These are phyloP conservation scores for Zygothrica quintamaculata DNA, from an alignment of 2,888 invertebrate genomes.

Conservation along the genomic window DNA sequence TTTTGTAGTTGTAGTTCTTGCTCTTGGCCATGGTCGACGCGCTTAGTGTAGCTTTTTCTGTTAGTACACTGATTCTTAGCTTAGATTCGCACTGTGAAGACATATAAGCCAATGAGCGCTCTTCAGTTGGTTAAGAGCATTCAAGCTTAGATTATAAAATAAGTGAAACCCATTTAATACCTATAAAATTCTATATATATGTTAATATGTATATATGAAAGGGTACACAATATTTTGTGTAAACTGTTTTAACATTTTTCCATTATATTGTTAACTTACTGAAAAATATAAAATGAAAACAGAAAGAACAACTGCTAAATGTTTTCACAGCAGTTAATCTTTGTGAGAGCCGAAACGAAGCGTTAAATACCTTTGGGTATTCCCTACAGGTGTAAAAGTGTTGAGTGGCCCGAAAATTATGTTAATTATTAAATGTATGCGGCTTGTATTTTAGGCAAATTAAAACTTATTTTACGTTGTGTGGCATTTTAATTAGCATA, in stretches of 20 bases:
- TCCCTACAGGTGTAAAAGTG: constrained; percentile 69
- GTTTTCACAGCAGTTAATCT: constrained; percentile 75
- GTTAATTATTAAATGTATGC: constrained; percentile 70
- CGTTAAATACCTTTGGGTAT: constrained; percentile 62
- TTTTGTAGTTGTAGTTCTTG: too few species aligned
- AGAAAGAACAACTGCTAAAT: constrained; percentile 45
- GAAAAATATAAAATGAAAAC: constrained; percentile 29
- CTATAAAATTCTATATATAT: too few species aligned
- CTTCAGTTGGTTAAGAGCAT: too few species aligned
- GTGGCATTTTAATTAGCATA: constrained; percentile 71
- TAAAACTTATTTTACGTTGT: constrained; percentile 64
- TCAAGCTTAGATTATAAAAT: too few species aligned
- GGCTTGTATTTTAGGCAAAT: constrained; percentile 46
- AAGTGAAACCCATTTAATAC: too few species aligned
- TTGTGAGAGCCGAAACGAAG: constrained; percentile 59
- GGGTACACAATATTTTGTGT: constrained; percentile 15
- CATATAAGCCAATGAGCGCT: too few species aligned
- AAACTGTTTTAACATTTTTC: constrained; percentile 3
- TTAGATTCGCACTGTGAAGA: background rate
- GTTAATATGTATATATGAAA: constrained; percentile 5
- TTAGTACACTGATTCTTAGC: constrained; percentile 7
- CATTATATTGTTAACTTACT: constrained; percentile 30
- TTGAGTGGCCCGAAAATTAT: constrained; percentile 66
- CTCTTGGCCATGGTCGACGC: constrained; percentile 12
- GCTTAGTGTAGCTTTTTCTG: constrained; percentile 22